phyloP scores from a whole-genome alignment of 2,113 vertebrate genomes.

The Strix aluco region DNA sequence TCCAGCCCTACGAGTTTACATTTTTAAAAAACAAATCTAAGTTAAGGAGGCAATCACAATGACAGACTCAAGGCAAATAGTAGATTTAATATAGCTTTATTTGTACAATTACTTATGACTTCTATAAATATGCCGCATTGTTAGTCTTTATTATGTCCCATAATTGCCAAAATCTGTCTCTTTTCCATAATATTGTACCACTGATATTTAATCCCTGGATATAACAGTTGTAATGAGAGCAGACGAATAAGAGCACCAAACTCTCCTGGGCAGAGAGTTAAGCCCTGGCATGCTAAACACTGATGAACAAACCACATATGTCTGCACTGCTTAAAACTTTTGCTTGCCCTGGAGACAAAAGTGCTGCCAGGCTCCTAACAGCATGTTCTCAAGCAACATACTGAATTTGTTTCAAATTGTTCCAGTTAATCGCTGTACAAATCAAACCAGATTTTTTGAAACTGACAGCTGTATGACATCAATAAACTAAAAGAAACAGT shows the following conservation, averaged over 20 bases:
- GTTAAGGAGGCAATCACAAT: neutral
- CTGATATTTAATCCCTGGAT: neutral
- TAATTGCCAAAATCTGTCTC: neutral
- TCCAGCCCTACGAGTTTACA: neutral
- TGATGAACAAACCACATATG: fast-evolving
- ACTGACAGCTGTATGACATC: neutral
- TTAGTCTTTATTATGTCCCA: neutral
- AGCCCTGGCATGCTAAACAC: neutral
- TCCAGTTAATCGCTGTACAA: neutral
- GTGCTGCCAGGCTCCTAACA: neutral
- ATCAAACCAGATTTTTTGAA: neutral
- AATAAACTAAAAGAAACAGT: neutral
- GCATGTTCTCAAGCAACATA: neutral
- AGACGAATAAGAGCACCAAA: neutral
- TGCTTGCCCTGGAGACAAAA: neutral
- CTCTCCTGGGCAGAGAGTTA: neutral
- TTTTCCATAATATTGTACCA: neutral
- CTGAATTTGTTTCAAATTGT: neutral
- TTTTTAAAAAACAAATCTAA: neutral
- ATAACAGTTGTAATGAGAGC: neutral
- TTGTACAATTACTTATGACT: neutral
- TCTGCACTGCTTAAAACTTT: neutral
- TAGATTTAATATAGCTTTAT: neutral
- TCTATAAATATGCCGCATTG: neutral
- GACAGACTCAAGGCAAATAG: neutral